Evolutionary conservation across 2,113 vertebrate species (phyloP).

Genomic region (Myocastor coypus): DNA sequence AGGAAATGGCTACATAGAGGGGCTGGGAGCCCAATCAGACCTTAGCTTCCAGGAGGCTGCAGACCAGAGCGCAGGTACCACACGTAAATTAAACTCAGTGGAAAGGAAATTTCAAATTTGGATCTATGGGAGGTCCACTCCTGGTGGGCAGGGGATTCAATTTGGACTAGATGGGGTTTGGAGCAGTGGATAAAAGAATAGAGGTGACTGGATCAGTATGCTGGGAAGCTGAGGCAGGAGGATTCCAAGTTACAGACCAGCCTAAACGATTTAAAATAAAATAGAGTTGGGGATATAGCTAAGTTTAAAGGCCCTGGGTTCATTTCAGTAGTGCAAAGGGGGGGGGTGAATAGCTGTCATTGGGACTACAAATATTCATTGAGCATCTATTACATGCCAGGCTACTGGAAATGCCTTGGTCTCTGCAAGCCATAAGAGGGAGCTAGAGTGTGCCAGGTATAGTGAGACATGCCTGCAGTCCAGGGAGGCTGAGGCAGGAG

Average conservation of each 20-base stretch:
- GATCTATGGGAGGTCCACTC: neutral
- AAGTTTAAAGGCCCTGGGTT: neutral
- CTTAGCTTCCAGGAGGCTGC: neutral
- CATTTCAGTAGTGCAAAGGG: neutral
- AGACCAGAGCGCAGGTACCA: neutral
- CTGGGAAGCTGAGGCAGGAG: neutral
- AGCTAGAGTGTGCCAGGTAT: neutral
- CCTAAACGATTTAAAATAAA: neutral
- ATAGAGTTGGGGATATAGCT: neutral
- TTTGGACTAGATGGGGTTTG: neutral
- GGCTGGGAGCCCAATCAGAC: neutral
- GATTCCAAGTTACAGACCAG: neutral
- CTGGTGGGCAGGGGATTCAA: neutral
- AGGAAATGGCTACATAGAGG: neutral
- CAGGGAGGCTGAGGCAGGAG: neutral
- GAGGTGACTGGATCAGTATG: neutral
- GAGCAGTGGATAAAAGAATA: neutral
- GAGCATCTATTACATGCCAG: neutral
- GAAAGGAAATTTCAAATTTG: neutral
- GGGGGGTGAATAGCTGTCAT: neutral
- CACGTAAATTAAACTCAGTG: neutral
- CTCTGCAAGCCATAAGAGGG: neutral
- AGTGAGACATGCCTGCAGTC: neutral
- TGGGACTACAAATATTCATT: neutral
- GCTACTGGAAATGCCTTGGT: neutral